Percentiles rank a stretch among this genome's conserved stretches.
phyloP scores from a whole-genome alignment of 2,797 vertebrate species.

The Lepus oiostolus region DNA sequence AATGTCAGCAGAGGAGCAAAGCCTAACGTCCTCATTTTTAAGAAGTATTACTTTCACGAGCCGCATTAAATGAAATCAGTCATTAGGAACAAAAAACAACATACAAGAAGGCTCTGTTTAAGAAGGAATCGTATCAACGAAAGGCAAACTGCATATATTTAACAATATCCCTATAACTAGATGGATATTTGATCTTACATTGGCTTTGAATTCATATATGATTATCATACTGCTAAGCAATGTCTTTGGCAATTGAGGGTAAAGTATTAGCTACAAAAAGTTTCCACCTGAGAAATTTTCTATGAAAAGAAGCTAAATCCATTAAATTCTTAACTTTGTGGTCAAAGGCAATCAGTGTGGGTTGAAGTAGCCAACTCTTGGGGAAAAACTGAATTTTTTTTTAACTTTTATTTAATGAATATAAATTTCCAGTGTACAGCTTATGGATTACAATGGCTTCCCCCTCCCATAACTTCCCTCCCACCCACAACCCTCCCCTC shows the following conservation, averaged over 20 bases:
- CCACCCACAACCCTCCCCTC: no score
- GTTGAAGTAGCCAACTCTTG: slow-evolving; percentile 67
- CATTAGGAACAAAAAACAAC: slow-evolving; percentile 48
- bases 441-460: no score
- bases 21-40: background rate
- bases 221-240: slow-evolving; percentile 46
- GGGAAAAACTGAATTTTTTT: slow-evolving; percentile 3
- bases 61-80: slow-evolving; percentile 36
- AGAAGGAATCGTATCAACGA: slow-evolving; percentile 8
- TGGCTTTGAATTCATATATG: slow-evolving; percentile 66
- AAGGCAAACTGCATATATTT: slow-evolving; percentile 48
- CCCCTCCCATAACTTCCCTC: no score
- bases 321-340: slow-evolving; percentile 67
- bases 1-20: slow-evolving; percentile 8
- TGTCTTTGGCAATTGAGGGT: slow-evolving; percentile 4
- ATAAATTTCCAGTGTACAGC: no score
- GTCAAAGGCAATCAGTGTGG: slow-evolving; percentile 67
- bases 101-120: background rate
- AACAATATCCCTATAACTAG: slow-evolving; percentile 32
- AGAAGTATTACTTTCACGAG: background rate
- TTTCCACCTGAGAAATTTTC: slow-evolving; percentile 71
- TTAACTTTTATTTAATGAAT: no score
- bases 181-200: slow-evolving; percentile 44
- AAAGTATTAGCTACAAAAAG: slow-evolving; percentile 51
- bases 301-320: slow-evolving; percentile 65